These are phyloP conservation scores for Trinorchestia longiramus DNA, from an alignment of 1,140 invertebrate genomes.

Conservation along the genomic window DNA sequence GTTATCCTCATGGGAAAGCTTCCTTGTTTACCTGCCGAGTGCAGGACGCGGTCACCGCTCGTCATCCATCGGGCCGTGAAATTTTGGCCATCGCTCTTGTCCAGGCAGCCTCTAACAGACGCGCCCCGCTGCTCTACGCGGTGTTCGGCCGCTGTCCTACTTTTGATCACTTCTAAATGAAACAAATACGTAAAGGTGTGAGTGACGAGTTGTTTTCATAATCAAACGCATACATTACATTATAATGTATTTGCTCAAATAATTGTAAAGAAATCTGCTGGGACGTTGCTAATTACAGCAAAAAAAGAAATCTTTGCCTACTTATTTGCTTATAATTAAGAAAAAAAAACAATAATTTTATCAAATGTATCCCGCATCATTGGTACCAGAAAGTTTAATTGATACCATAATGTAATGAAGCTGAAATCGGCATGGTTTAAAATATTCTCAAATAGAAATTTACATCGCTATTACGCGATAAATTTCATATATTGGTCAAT, in stretches of 20 bases:
- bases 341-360: background rate
- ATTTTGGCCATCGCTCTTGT: background rate
- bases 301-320: background rate
- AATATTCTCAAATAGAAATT: background rate
- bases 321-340: too few relatives aligned
- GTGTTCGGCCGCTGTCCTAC: background rate
- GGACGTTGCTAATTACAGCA: background rate
- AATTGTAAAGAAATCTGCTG: background rate
- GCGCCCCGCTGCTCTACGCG: background rate
- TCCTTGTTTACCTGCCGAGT: constrained; percentile 3
- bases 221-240: too few relatives aligned
- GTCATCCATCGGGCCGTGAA: background rate
- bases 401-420: background rate
- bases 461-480: background rate
- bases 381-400: background rate
- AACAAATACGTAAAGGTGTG: background rate
- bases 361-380: background rate
- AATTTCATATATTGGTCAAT: background rate
- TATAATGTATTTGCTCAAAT: background rate
- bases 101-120: background rate
- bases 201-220: background rate
- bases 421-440: too few relatives aligned
- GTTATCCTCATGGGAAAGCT: constrained; percentile 22
- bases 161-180: background rate
- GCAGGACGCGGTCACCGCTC: background rate